Evolutionary conservation across 2,797 vertebrate genomes (phyloP).

Genomic region (Numenius phaeopus): DNA sequence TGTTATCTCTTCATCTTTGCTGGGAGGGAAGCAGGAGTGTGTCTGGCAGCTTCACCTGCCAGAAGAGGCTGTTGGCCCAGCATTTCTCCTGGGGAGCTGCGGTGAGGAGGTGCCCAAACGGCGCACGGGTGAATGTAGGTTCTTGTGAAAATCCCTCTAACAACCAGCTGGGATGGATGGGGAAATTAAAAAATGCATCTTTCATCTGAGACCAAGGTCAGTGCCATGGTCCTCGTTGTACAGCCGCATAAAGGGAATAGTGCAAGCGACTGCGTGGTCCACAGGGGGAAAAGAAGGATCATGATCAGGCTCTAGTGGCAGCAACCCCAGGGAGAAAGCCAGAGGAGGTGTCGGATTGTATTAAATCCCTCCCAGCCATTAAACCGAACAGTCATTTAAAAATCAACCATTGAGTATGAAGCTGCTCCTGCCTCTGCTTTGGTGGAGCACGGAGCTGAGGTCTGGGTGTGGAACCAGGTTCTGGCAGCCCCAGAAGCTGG

Average conservation of each 20-base stretch:
- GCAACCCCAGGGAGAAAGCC: neutral
- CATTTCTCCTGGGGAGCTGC: neutral
- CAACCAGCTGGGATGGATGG: neutral
- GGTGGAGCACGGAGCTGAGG: neutral
- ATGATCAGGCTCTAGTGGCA: neutral
- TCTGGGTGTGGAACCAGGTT: neutral
- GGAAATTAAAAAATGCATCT: neutral
- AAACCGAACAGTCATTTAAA: neutral
- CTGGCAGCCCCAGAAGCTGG: neutral
- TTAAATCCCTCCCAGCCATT: neutral
- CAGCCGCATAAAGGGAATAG: neutral
- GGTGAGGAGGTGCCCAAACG: fast-evolving
- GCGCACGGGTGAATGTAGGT: fast-evolving
- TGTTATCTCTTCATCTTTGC: neutral
- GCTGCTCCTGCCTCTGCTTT: neutral
- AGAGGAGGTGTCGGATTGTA: neutral
- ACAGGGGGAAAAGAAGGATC: neutral
- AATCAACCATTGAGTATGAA: neutral
- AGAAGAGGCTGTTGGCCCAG: neutral
- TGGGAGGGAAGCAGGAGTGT: neutral
- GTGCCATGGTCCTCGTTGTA: neutral
- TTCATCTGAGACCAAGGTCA: neutral
- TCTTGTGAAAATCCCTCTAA: neutral
- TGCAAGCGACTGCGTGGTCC: neutral
- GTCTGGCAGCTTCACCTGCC: neutral